Conservation (phyloP, 2,797 vertebrate genomes). For the Perodicticus potto region DNA sequence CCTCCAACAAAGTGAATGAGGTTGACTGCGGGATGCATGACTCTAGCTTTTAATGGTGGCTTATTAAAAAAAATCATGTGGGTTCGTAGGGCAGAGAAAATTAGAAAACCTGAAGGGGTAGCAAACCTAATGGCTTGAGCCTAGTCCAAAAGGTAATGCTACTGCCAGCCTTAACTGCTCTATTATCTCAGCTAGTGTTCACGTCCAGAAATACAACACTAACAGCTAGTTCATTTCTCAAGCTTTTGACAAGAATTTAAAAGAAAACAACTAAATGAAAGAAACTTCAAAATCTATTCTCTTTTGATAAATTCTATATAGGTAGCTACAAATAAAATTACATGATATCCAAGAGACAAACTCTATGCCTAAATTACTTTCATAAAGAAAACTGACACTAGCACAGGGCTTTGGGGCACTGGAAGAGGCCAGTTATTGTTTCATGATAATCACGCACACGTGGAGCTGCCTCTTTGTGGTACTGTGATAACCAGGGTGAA, state of each 20-base stretch:
- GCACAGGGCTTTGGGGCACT: not conserved
- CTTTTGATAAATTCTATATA: not conserved
- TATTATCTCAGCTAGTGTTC: slow-evolving; percentile 10
- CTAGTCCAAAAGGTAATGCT: not conserved
- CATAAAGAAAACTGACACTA: not conserved
- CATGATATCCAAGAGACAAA: not conserved
- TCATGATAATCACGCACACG: not conserved
- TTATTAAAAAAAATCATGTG: slow-evolving; percentile 41
- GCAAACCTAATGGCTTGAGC: not conserved
- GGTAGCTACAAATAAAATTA: slow-evolving; percentile 31
- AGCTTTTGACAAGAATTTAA: slow-evolving; percentile 49
- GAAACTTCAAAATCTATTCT: slow-evolving; percentile 47
- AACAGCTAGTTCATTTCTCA: slow-evolving; percentile 31
- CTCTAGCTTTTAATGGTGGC: slow-evolving; percentile 37
- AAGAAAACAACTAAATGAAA: slow-evolving; percentile 58
- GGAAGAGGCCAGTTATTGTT: slow-evolving; percentile 10
- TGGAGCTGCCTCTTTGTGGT: not conserved
- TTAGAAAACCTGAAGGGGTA: slow-evolving; percentile 34
- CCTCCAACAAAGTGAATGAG: slow-evolving; percentile 48
- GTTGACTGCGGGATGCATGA: not conserved
- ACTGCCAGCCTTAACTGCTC: slow-evolving; percentile 27
- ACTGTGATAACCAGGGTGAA: not conserved
- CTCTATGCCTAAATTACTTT: not conserved
- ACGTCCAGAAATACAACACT: not conserved
- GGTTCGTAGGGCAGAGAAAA: slow-evolving; percentile 56